phyloP scores from a whole-genome alignment of 1,140 invertebrate species.

The Megathymus violae region DNA sequence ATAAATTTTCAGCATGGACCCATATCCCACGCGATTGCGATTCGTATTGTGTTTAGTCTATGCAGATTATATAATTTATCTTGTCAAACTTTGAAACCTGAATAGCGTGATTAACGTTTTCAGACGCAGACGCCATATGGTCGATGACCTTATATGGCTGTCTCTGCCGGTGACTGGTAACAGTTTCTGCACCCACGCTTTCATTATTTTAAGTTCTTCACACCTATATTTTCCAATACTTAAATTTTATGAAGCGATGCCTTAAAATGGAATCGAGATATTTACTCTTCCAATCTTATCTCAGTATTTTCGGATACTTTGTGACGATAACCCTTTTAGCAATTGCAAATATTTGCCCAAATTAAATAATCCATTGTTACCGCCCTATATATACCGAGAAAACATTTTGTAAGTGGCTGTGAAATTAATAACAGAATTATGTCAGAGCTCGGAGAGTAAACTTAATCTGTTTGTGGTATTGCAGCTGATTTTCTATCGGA shows the following conservation, averaged over 20 bases:
- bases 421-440: conserved; percentile 2
- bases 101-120: conserved; percentile 36
- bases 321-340: conserved; percentile 40
- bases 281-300: conserved; percentile 43
- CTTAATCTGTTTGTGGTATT: conserved; percentile 20
- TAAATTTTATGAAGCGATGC: not conserved
- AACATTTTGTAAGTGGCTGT: too few relatives aligned
- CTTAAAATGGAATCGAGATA: conserved; percentile 32
- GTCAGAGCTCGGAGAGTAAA: not conserved
- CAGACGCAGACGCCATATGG: conserved; percentile 50
- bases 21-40: too few relatives aligned
- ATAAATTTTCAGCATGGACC: too few relatives aligned
- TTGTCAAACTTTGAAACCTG: conserved; percentile 32
- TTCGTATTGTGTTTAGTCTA: too few relatives aligned
- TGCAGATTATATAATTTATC: conserved; percentile 17
- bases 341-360: conserved; percentile 25
- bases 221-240: conserved; percentile 20
- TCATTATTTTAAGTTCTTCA: conserved; percentile 25
- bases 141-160: conserved; percentile 51
- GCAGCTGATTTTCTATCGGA: conserved; percentile 11
- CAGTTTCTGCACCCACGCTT: conserved; percentile 41
- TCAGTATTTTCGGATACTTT: conserved; percentile 24
- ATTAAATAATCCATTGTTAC: conserved; percentile 5
- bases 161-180: conserved; percentile 42
- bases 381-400: too few relatives aligned